Base-by-base conservation (phyloP, 2,888 invertebrate species). In the Drosophila lutescens region DNA sequence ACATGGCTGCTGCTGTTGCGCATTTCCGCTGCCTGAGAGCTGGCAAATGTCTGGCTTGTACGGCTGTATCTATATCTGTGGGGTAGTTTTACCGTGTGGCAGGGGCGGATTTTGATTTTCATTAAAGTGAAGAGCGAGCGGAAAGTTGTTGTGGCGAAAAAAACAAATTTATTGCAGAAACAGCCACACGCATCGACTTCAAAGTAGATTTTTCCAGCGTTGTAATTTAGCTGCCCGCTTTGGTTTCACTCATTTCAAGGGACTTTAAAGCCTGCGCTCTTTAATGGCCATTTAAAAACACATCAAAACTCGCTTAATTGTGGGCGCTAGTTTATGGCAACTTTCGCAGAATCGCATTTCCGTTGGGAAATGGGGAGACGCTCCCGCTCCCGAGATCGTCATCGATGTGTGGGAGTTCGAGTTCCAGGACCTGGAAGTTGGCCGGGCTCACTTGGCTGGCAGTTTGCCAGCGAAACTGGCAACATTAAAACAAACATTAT, bases 181-280 rank as follows among this genome's bases (percentile, higher is more conserved):
- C 62, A 63, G 47, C 50, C 74, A 13, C 41, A 51, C 38, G 60
- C 74, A 54, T 68, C 57, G 80, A 68, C 78, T 60, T 85, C 77
- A 82, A 87, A 87, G 88, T 73, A 46, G 69, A 73, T 70, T 79
- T 79, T 54, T 53, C 54, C 41, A 49, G 77, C 69, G 75, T 79
- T 70, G 78, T 71, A 58, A 80, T 67, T 86, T 70, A n/a, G 20
- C 51, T 36, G 5, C 6, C 9, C 20, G 20, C 34, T 20, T 50
- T 20, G 26, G 12, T 20, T 40, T 44, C 17, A 8, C 46, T 41
- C 15, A 40, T 67, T 63, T 53, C 20, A 30, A 36, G 49, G 23
- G 38, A 13, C 40, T 46, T 67, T 40, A 70, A 70, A 36, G 47
- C 23, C 10, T 6, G 26, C 26, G 8, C 32, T 34, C 34, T 41